phyloP scores from a whole-genome alignment of 2,888 invertebrate species.

The Eupithecia insigniata region DNA sequence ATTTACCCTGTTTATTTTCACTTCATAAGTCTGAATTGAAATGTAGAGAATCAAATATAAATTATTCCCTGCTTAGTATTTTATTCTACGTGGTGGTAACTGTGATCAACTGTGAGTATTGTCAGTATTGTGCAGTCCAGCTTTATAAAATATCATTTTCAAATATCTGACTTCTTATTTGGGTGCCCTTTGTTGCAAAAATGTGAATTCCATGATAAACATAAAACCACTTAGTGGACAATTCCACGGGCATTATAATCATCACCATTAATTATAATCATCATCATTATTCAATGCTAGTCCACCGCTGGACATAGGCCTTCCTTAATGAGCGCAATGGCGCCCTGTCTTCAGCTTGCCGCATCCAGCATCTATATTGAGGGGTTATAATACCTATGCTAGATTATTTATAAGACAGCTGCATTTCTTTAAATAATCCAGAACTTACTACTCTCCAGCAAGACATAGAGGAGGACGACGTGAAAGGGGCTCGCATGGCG shows the following conservation, averaged over 20 bases:
- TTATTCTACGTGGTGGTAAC: no score
- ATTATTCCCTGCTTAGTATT: not conserved
- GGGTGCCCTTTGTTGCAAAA: no score
- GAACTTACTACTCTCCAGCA: slow-evolving; percentile 48
- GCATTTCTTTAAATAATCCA: not conserved
- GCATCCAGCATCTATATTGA: not conserved
- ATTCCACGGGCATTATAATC: no score
- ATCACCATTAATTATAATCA: no score
- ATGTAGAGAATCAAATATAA: not conserved
- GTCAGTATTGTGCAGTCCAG: not conserved
- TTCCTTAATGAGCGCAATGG: no score
- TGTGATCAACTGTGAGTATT: not conserved
- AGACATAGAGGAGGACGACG: slow-evolving; percentile 64
- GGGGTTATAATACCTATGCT: not conserved
- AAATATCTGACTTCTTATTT: no score
- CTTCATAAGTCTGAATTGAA: not conserved
- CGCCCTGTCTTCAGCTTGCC: not conserved
- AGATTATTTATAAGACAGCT: not conserved
- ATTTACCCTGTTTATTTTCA: slow-evolving; percentile 59
- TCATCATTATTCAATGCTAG: not conserved
- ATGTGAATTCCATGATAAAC: not conserved
- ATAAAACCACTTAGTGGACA: not conserved
- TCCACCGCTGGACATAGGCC: not conserved
- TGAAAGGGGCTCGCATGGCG: slow-evolving; percentile 64
- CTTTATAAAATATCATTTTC: not conserved